Percentiles rank a stretch among this genome's conserved stretches.
These are phyloP conservation scores for Noctuana brunneofusca DNA, from an alignment of 2,888 invertebrate species.

Conservation along the genomic window DNA sequence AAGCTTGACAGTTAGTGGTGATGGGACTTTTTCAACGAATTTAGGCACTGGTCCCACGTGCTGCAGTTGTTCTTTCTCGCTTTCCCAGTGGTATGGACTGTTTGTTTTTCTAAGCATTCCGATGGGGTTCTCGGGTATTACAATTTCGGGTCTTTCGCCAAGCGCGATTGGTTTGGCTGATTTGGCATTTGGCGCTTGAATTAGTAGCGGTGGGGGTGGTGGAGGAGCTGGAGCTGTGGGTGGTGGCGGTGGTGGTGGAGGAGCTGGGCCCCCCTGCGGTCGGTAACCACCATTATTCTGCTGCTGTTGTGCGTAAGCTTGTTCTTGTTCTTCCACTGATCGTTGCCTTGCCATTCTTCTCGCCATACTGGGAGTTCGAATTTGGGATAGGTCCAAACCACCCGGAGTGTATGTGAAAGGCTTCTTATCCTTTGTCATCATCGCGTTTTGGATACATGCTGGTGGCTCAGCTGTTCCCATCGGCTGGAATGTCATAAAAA, in stretches of 20 bases:
- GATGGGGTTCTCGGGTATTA: conserved; percentile 89
- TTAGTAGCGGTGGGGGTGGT: conserved; percentile 84
- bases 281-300: conserved; percentile 51
- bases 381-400: conserved; percentile 94
- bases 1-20: conserved; percentile 75
- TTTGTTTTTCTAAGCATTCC: conserved; percentile 86
- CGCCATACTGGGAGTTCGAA: conserved; percentile 94
- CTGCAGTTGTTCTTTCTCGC: conserved; percentile 82
- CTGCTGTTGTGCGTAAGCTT: conserved; percentile 53
- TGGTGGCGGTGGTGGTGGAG: conserved; percentile 74
- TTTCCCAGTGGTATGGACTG: conserved; percentile 85
- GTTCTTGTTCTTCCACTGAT: conserved; percentile 83
- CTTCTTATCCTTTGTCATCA: conserved; percentile 98
- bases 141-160: conserved; percentile 88
- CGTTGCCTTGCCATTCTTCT: conserved; percentile 86
- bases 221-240: conserved; percentile 77
- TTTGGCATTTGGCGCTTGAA: conserved; percentile 72
- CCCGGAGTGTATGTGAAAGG: conserved; percentile 98
- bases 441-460: conserved; percentile 94
- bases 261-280: conserved; percentile 62
- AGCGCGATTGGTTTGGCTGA: conserved; percentile 79
- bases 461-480: conserved; percentile 87
- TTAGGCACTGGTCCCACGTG: conserved; percentile 75
- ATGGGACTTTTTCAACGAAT: conserved; percentile 74
- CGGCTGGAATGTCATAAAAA: conserved; percentile 64